phyloP scores from a whole-genome alignment of 2,888 invertebrate genomes.

The Acanthosepion esculentum region DNA sequence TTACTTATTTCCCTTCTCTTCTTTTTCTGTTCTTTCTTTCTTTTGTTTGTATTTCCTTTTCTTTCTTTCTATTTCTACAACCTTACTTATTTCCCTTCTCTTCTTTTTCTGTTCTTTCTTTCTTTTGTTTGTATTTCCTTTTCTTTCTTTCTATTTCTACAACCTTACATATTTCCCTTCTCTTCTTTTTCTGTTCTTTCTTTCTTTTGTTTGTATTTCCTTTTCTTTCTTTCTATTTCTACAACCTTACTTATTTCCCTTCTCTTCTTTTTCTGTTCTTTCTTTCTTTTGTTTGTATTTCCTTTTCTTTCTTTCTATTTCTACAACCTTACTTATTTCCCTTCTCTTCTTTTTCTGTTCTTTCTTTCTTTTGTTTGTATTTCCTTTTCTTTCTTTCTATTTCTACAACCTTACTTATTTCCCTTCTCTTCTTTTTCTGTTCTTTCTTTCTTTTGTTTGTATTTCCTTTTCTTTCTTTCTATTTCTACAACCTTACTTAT shows the following conservation, averaged over 20 bases:
- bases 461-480: background rate
- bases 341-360: background rate
- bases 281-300: too few species aligned
- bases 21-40: background rate
- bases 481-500: background rate
- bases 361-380: background rate
- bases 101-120: background rate
- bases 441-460: background rate
- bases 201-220: too few species aligned
- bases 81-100: background rate
- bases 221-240: background rate
- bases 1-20: background rate
- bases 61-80: background rate
- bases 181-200: background rate
- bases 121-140: too few species aligned
- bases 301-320: background rate
- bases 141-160: background rate
- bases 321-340: background rate
- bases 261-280: background rate
- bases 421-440: background rate
- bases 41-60: too few species aligned
- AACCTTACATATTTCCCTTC: background rate
- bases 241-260: background rate
- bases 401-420: background rate
- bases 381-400: background rate